phyloP scores from a whole-genome alignment of 2,113 vertebrate species.

The Epinephelus fuscoguttatus region DNA sequence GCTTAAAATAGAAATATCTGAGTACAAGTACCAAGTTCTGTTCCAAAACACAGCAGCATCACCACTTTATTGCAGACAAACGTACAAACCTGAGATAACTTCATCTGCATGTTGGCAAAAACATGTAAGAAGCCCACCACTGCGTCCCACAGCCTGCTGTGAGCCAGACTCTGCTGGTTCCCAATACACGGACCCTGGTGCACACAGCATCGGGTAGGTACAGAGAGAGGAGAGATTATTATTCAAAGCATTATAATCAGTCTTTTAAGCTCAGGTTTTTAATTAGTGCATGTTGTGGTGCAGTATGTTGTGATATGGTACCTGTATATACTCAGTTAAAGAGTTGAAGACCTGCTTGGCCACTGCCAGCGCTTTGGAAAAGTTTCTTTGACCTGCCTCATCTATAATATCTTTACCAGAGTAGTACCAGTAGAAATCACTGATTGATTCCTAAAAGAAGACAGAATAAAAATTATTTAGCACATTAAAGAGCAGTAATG shows the following conservation, averaged over 20 bases:
- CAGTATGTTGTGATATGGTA: conserved; percentile 64
- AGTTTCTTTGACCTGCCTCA: conserved; percentile 96
- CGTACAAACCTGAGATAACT: conserved; percentile 93
- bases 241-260: not conserved
- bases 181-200: conserved; percentile 94
- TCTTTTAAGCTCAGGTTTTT: not conserved
- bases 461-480: not conserved
- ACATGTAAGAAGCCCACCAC: conserved; percentile 98
- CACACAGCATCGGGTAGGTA: conserved; percentile 11
- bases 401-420: conserved; percentile 98
- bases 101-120: conserved; percentile 99
- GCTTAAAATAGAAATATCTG: not conserved
- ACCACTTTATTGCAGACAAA: not conserved
- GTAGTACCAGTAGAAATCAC: conserved; percentile 99
- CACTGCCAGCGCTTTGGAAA: conserved; percentile 96
- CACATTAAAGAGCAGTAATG: not conserved
- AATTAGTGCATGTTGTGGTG: not conserved
- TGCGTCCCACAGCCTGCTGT: conserved; percentile 97
- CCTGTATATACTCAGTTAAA: conserved; percentile 99
- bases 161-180: conserved; percentile 98
- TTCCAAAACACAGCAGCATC: not conserved
- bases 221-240: not conserved
- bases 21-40: not conserved
- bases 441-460: conserved; percentile 93
- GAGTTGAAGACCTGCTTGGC: conserved; percentile 99